Evolutionary conservation across 1,140 invertebrate genomes (phyloP), one percentile per base, ranked within the genome.

Genomic region (Planococcus citri): DNA sequence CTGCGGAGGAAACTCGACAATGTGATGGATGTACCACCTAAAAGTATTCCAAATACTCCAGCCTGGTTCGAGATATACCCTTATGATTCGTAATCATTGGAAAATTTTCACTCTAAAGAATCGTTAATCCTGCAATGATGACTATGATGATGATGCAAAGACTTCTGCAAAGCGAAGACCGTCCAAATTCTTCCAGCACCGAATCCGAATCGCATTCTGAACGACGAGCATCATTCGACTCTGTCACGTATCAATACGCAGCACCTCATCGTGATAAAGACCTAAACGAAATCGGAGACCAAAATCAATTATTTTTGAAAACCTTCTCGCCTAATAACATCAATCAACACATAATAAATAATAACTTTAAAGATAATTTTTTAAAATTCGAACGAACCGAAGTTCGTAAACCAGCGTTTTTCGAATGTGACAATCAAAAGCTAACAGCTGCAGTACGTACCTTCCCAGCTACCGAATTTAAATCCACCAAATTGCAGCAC

Each of bases 61-160:
- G n/a, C n/a, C n/a, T n/a, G n/a, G n/a, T n/a, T n/a, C n/a, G n/a
- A n/a, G n/a, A n/a, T n/a, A n/a, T n/a, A n/a, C n/a, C n/a, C n/a
- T n/a, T n/a, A n/a, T n/a, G n/a, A n/a, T n/a, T 58, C 51, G 51
- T 58, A 17, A 51, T 20, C 17, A 9, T 51, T 17, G 41, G 41
- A 3, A 12, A 3, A 51, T 9, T 51, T 51, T 20, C 17, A 51
- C 4, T 20, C 3, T 51, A 51, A 33, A 33, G 29, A 33, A 12
- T 4, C 10, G 8, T 4, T 64, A 64, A 64, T 9, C 25, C 22
- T 38, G 60, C 69, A 60, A 73, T 73, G 70, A 74, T 74, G 73
- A 74, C 73, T 38, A 74, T 74, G 72, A 74, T 72, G 72, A 74
- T 74, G 73, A 74, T 74, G 73, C 72, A 74, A 38, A 29, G 72